A percentile compares a stretch with the other conserved stretches of the same genome.
phyloP scores from a whole-genome alignment of 2,797 vertebrate species.

The Dendrocincla fuliginosa region DNA sequence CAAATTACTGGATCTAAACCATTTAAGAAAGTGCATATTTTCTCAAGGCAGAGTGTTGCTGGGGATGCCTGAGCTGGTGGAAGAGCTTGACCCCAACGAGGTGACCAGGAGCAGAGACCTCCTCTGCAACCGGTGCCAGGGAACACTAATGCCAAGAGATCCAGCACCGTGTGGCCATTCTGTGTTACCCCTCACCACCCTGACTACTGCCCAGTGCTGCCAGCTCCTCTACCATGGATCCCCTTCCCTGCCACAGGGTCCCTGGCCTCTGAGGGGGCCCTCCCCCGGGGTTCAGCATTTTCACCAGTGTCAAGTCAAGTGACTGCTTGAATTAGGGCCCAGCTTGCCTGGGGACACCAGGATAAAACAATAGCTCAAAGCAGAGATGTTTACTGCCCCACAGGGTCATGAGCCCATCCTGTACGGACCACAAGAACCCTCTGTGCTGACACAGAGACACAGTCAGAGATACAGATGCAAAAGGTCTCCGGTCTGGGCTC shows the following conservation, averaged over 20 bases:
- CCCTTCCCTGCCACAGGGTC: neutral
- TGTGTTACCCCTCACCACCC: rapidly evolving
- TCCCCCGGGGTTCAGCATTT: neutral
- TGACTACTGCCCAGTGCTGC: rapidly evolving
- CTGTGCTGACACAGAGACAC: neutral
- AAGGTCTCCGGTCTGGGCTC: neutral
- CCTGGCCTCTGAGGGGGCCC: rapidly evolving
- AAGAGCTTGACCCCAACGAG: rapidly evolving
- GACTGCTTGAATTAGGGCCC: neutral
- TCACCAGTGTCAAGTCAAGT: neutral
- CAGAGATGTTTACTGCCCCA: neutral
- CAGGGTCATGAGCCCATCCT: neutral
- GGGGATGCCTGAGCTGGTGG: neutral
- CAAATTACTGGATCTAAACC: neutral
- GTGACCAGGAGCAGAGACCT: too few species aligned
- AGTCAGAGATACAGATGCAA: rapidly evolving
- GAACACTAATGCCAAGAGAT: neutral
- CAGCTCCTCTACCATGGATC: neutral
- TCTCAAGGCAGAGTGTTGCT: neutral
- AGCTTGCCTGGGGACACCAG: neutral
- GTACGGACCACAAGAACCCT: neutral
- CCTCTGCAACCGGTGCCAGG: neutral
- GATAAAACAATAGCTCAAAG: neutral
- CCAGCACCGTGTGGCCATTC: too few species aligned
- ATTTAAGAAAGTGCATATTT: neutral